These are phyloP conservation scores for Drosophila pallidifrons DNA, from an alignment of 1,140 invertebrate genomes.

Conservation along the genomic window DNA sequence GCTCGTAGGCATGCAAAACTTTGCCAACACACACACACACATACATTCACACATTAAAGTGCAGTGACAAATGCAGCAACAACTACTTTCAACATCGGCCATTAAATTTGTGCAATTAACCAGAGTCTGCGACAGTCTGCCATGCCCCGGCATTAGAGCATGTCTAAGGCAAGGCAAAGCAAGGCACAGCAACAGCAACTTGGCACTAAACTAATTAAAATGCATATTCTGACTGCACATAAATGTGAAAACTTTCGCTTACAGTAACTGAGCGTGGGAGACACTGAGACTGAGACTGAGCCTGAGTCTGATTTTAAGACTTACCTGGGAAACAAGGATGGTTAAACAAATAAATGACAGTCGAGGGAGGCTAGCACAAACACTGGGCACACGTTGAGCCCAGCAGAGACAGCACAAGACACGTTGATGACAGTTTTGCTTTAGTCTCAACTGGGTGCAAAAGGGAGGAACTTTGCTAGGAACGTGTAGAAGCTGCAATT, in stretches of 20 bases:
- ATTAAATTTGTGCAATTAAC: slow-evolving; percentile 80
- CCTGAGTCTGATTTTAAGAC: not conserved
- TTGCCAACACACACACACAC: slow-evolving; percentile 2
- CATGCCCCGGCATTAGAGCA: not conserved
- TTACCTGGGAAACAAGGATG: slow-evolving; percentile 51
- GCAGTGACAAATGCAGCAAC: slow-evolving; percentile 51
- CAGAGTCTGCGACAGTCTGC: slow-evolving; percentile 44
- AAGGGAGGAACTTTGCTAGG: not conserved
- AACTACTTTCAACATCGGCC: slow-evolving; percentile 41
- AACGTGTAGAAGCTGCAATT: slow-evolving; percentile 59
- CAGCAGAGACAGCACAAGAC: slow-evolving; percentile 37
- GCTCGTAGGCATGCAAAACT: slow-evolving; percentile 50
- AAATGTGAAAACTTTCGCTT: slow-evolving; percentile 77
- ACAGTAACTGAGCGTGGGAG: not conserved
- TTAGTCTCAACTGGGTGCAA: not conserved
- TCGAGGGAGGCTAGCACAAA: slow-evolving; percentile 21
- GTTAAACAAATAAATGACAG: slow-evolving; percentile 70
- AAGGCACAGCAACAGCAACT: slow-evolving; percentile 49
- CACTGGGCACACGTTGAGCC: slow-evolving; percentile 39
- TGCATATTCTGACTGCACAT: slow-evolving; percentile 78
- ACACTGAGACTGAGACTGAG: not conserved
- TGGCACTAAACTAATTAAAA: slow-evolving; percentile 80
- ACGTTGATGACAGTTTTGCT: slow-evolving; percentile 79
- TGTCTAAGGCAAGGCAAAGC: slow-evolving; percentile 25
- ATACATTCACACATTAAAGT: slow-evolving; percentile 60